Evolutionary conservation across 1,140 invertebrate species (phyloP).

Genomic region (Drosophila jambulina): DNA sequence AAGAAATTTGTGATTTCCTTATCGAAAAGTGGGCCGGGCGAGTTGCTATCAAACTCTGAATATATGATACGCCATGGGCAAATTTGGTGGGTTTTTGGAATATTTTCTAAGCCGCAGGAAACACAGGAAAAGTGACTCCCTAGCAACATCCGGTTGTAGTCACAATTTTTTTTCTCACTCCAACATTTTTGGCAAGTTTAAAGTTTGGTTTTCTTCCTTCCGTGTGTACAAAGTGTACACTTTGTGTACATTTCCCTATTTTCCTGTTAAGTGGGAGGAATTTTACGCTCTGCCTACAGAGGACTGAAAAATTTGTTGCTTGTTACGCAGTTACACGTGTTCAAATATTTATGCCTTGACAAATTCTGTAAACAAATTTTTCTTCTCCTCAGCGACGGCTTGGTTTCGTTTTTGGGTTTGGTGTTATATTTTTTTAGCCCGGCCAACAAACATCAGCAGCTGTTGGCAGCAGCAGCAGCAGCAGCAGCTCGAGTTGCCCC

Average conservation of each 20-base stretch:
- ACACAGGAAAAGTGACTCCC: conserved; percentile 23
- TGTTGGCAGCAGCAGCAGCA: conserved; percentile 43
- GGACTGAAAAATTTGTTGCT: conserved; percentile 36
- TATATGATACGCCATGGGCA: conserved; percentile 14
- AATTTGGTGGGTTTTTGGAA: conserved; percentile 9
- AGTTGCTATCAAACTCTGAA: conserved; percentile 29
- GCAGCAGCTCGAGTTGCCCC: conserved; percentile 33
- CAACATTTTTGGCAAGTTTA: conserved; percentile 52
- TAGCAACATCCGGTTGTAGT: conserved; percentile 45
- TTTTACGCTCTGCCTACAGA: conserved; percentile 13
- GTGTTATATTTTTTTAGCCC: conserved; percentile 31
- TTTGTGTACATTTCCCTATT: conserved; percentile 54
- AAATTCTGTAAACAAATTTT: conserved; percentile 62
- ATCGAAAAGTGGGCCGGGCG: conserved; percentile 15
- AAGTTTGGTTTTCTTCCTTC: conserved; percentile 53
- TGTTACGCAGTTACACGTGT: conserved; percentile 57
- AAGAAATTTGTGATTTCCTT: conserved; percentile 37
- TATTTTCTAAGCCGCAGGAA: conserved; percentile 22
- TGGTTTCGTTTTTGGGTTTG: conserved; percentile 31
- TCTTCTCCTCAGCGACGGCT: conserved; percentile 31
- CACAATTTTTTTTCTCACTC: background rate
- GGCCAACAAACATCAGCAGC: conserved; percentile 50
- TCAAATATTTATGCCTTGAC: conserved; percentile 63
- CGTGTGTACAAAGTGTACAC: conserved; percentile 29
- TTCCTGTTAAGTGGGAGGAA: conserved; percentile 24